Conservation (phyloP, 2,797 vertebrate species). For the Trachops cirrhosus region DNA sequence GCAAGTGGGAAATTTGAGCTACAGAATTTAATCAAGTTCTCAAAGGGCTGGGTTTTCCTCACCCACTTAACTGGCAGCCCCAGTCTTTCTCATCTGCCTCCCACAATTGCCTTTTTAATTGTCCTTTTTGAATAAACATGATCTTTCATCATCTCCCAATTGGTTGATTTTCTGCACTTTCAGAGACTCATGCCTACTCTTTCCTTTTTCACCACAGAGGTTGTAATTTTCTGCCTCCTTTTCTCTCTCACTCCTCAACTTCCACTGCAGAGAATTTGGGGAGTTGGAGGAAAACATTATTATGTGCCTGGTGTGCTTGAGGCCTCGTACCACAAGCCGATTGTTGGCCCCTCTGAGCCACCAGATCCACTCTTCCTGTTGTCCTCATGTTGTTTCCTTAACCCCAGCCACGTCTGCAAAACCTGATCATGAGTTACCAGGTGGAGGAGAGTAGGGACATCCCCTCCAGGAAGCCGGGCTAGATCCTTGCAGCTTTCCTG, state of each 20-base stretch:
- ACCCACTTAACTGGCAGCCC: neutral
- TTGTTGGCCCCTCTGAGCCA: neutral
- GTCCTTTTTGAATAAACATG: neutral
- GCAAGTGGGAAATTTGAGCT: neutral
- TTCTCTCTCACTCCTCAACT: neutral
- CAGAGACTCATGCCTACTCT: neutral
- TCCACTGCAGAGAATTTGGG: neutral
- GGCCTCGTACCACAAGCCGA: neutral
- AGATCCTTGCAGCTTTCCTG: neutral
- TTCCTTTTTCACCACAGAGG: neutral
- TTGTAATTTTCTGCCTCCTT: neutral
- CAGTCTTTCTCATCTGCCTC: neutral
- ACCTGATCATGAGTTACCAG: neutral
- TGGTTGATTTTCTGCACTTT: neutral
- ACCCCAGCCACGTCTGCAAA: neutral
- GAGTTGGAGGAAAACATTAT: neutral
- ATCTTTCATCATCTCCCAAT: neutral
- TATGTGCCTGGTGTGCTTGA: neutral
- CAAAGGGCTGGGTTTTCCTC: neutral
- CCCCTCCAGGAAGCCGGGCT: neutral
- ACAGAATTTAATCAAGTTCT: neutral
- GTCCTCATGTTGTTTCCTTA: neutral
- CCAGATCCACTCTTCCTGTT: neutral
- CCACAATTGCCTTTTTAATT: neutral
- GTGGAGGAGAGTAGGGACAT: neutral